Conservation (phyloP, 2,888 invertebrate genomes). For the Tortrix viridana region DNA sequence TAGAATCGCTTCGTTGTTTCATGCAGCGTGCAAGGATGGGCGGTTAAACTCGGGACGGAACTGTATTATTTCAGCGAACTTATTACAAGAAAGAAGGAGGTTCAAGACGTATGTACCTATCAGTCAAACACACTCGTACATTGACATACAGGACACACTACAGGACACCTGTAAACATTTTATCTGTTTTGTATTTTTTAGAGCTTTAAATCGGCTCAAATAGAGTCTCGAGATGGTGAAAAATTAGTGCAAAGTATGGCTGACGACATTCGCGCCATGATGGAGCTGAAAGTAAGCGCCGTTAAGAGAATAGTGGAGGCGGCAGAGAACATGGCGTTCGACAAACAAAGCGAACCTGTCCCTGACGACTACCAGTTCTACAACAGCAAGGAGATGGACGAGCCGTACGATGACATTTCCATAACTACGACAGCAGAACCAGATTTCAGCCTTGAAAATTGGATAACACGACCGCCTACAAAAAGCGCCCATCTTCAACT, state of each 20-base stretch:
- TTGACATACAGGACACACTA: not conserved
- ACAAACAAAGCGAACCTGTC: constrained; percentile 79
- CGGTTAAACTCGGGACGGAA: constrained; percentile 91
- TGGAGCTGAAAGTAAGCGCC: constrained; percentile 94
- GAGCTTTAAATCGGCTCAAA: constrained; percentile 91
- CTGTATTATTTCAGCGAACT: constrained; percentile 91
- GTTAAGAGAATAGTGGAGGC: constrained; percentile 95
- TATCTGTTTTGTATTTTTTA: constrained; percentile 51
- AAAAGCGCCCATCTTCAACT: constrained; percentile 86
- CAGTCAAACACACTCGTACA: not conserved
- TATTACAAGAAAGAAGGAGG: constrained; percentile 90
- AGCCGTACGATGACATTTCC: constrained; percentile 79
- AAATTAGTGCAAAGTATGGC: constrained; percentile 92
- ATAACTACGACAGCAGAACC: constrained; percentile 83
- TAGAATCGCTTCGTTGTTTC: not conserved
- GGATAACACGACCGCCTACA: constrained; percentile 82
- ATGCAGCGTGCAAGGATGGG: constrained; percentile 91
- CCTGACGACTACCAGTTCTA: constrained; percentile 87
- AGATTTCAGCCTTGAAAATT: constrained; percentile 77
- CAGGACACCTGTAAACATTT: no score
- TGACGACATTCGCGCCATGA: constrained; percentile 93
- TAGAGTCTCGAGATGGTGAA: constrained; percentile 90
- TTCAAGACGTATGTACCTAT: constrained; percentile 87
- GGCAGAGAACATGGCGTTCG: constrained; percentile 91
- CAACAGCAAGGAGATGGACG: constrained; percentile 88